Base-by-base conservation (phyloP, 2,888 invertebrate genomes). In the Odiellus spinosus region DNA sequence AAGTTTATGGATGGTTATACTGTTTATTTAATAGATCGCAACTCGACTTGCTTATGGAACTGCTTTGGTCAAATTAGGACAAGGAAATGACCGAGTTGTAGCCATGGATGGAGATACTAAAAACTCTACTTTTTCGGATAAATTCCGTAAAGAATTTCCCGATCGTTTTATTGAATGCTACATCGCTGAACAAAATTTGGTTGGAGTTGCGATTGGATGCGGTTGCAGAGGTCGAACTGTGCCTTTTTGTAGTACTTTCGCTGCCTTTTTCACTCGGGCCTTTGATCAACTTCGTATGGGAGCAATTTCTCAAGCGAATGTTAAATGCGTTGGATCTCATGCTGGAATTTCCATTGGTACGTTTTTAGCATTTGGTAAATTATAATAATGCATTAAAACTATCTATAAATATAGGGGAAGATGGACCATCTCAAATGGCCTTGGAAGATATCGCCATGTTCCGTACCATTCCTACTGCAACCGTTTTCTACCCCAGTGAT, bases 251-350 rank as follows among this genome's bases (percentile, higher is more conserved):
- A 93, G 91, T 48, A 95, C 98, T 10, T 99, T 99, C 70, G 96
- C 96, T 34, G 86, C 90, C 2, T 99, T 99, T 77, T 84, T 96
- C 67, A 83, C 87, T 2, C 76, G 98, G 59, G 90, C 93, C 42
- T 93, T 83, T 66, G 96, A 98, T 72, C 96, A 98, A 74, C 86
- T 98, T 64, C 82, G 98, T 53, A 98, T 99, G 96, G 98, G 90
- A 17, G 98, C 96, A 43, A 93, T 99, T 64, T 95, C 95, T 34
- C 93, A 93, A 73, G 84, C 88, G 19, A 95, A 98, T 68, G 82
- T 88, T 17, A 98, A 96, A 70, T 86, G 93, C 66, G 87, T 74
- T 50, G 95, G 95, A 1, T 96, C 96, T 0, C 98, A 98, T 70
- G 91, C 88, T 67, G 98, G 98, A 39, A 83, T 95, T 18, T 90